Percentiles rank a stretch among this genome's conserved stretches.
Evolutionary conservation across 2,888 invertebrate species (phyloP).

Genomic region (Pollenia labialis): DNA sequence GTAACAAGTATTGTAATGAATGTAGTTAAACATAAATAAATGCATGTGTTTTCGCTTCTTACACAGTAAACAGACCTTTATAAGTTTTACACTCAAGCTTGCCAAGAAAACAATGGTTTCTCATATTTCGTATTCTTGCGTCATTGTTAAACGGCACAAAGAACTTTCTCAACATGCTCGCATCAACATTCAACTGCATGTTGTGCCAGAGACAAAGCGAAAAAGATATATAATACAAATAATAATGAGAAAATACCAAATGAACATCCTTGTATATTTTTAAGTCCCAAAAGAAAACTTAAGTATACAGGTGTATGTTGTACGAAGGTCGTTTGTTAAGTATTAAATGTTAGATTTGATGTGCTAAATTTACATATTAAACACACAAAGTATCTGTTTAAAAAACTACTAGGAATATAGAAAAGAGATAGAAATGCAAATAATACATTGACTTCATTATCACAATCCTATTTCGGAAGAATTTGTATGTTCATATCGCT

Average conservation of each 20-base stretch:
- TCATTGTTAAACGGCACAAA: constrained; percentile 14
- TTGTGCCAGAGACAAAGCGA: constrained; percentile 20
- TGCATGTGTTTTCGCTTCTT: not conserved
- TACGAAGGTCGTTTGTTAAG: not conserved
- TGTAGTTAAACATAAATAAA: not conserved
- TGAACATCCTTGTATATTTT: constrained; percentile 7
- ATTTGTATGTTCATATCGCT: too few relatives aligned
- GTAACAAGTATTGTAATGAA: not conserved
- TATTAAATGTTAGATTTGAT: not conserved
- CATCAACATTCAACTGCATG: not conserved
- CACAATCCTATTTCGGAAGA: too few relatives aligned
- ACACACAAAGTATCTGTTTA: too few relatives aligned
- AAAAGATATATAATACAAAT: constrained; percentile 35
- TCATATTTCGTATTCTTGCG: not conserved
- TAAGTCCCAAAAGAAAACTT: not conserved
- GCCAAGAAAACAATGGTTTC: not conserved
- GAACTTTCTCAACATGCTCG: not conserved
- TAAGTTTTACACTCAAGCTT: not conserved
- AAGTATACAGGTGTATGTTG: not conserved
- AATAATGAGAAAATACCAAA: constrained; percentile 40
- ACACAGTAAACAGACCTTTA: not conserved
- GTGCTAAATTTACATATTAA: too few relatives aligned
- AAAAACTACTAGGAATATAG: too few relatives aligned
- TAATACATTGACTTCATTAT: too few relatives aligned
- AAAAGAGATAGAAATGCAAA: too few relatives aligned